Base-by-base conservation (phyloP, 53 echinoderm and acorn worm genomes). In the Antedon mediterranea region DNA sequence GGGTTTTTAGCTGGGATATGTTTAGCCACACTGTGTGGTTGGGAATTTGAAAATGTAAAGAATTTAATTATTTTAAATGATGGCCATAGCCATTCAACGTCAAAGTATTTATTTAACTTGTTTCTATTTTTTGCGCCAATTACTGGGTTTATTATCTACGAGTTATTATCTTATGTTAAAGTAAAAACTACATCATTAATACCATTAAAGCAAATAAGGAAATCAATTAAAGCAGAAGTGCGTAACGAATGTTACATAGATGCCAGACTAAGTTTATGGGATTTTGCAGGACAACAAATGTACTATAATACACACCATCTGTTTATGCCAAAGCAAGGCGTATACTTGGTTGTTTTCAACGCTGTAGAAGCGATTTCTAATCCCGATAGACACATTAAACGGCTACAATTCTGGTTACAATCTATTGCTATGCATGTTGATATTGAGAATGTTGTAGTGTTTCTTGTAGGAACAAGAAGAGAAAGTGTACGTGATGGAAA, bases 191-290 rank as follows among this genome's bases (percentile, higher is more conserved):
- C 57, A 18, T 57, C 23, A 23, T 57, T 20, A 18, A 26, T 57
- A 18, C 57, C 57, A 15, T 11, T 57, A 57, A 13, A 8, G 2
- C 23, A 57, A 3, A 57, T 57, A 7, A 23, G 57, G 3, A 13
- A 57, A 23, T 18, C 7, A 15, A 15, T 57, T 13, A 18, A 57
- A 23, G 57, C 57, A 57, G 23, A 15, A 3, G 57, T 57, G 9
- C 57, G 57, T 11, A 57, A 57, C 20, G 57, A 57, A 57, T 57
- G 2, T 3, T 57, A 57, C 23, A 8, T 57, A 13, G 57, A 57
- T 20, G 34, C 76, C 26, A 31, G 76, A 33, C 76, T 76, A 4
- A 76, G 76, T 76, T 29, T 76, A 28, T 76, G 76, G 76, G 76
- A 76, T n/a, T 76, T 76, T n/a, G 57, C 57, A 11, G 57, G 57